These are phyloP conservation scores for Drosophila kokeensis DNA, from an alignment of 2,888 invertebrate genomes.

Conservation along the genomic window DNA sequence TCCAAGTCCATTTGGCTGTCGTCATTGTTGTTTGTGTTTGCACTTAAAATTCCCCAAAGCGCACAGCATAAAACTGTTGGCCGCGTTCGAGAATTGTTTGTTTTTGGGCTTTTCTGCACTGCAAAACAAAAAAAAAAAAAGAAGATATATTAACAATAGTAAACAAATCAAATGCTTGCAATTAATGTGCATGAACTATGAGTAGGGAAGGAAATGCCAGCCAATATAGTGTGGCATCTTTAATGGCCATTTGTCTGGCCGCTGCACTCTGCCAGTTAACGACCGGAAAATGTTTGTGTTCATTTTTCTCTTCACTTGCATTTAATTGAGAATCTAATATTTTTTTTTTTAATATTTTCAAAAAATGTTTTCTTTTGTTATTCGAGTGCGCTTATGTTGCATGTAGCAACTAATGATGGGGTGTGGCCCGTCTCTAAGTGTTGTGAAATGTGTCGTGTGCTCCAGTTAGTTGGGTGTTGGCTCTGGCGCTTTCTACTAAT, in stretches of 20 bases:
- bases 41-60: constrained; percentile 66
- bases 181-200: constrained; percentile 64
- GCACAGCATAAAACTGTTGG: constrained; percentile 47
- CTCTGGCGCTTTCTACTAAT: constrained; percentile 76
- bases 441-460: constrained; percentile 21
- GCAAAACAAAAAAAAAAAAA: constrained; percentile 15
- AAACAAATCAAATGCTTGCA: constrained; percentile 76
- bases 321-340: constrained; percentile 8
- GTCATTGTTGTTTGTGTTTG: constrained; percentile 76
- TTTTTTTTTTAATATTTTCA: background rate
- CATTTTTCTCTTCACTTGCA: constrained; percentile 26
- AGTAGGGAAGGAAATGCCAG: constrained; percentile 8
- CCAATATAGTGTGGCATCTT: constrained; percentile 20
- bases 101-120: constrained; percentile 31
- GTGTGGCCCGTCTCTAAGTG: constrained; percentile 36
- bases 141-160: constrained; percentile 2
- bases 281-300: constrained; percentile 63
- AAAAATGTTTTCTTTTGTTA: constrained; percentile 1
- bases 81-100: constrained; percentile 35
- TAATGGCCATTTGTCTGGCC: constrained; percentile 49
- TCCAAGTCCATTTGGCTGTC: constrained; percentile 82
- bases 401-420: constrained; percentile 54
- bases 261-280: constrained; percentile 72
- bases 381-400: constrained; percentile 26
- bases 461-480: constrained; percentile 66